Conservation (phyloP, 2,888 invertebrate genomes). For the Eristalinus aeneus region DNA sequence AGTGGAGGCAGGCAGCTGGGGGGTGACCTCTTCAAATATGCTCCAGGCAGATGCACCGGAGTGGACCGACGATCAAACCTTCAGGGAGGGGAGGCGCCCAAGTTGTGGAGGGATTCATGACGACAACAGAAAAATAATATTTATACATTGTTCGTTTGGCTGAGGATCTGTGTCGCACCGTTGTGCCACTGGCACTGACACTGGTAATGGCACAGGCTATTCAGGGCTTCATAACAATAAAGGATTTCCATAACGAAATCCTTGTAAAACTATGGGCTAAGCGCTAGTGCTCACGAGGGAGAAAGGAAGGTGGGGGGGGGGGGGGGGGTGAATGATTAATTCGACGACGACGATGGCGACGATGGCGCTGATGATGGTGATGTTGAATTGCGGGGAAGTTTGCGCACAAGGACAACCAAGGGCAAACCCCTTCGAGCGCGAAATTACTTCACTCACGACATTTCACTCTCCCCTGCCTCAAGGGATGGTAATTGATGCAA, state of each 20-base stretch:
- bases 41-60: slow-evolving; percentile 64
- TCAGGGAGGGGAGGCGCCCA: not conserved
- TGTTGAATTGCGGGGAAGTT: not conserved
- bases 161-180: not conserved
- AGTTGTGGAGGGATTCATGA: slow-evolving; percentile 16
- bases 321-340: slow-evolving; percentile 63
- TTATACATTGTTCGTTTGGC: slow-evolving; percentile 61
- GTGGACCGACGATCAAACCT: slow-evolving; percentile 56
- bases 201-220: not conserved
- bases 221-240: slow-evolving; percentile 48
- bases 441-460: slow-evolving; percentile 45
- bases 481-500: slow-evolving; percentile 57
- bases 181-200: not conserved
- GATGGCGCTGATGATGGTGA: not conserved
- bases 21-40: slow-evolving; percentile 45
- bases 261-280: slow-evolving; percentile 62
- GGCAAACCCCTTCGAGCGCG: slow-evolving; percentile 46
- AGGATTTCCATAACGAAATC: slow-evolving; percentile 61
- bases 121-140: slow-evolving; percentile 66
- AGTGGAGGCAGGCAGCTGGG: not conserved
- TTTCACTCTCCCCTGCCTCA: not conserved
- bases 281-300: slow-evolving; percentile 7
- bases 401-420: slow-evolving; percentile 60
- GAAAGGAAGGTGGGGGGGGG: not conserved
- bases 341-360: slow-evolving; percentile 26